Evolutionary conservation across 2,888 invertebrate species (phyloP).

Genomic region (Dryadula phaetusa): DNA sequence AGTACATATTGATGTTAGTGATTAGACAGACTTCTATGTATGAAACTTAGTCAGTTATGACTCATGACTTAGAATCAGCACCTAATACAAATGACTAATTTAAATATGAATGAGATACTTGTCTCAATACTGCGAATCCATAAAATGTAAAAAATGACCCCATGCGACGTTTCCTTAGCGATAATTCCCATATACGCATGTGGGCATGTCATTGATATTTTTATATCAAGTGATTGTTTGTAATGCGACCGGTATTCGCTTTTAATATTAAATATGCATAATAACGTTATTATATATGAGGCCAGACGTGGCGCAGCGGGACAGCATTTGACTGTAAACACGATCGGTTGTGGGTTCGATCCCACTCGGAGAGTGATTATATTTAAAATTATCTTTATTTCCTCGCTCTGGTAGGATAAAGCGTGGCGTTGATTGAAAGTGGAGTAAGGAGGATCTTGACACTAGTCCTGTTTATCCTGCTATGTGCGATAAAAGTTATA

Average conservation of each 20-base stretch:
- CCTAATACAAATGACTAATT: slow-evolving; percentile 38
- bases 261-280: slow-evolving; percentile 11
- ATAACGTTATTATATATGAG: neutral
- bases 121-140: slow-evolving; percentile 40
- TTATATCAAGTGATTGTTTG: slow-evolving; percentile 30
- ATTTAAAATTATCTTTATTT: too few species aligned
- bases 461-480: too few species aligned
- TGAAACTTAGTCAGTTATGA: slow-evolving; percentile 32
- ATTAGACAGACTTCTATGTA: slow-evolving; percentile 27
- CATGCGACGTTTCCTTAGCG: slow-evolving; percentile 41
- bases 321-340: too few species aligned
- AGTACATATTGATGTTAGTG: neutral
- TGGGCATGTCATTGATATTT: slow-evolving; percentile 41
- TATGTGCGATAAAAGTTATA: too few species aligned
- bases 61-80: slow-evolving; percentile 35
- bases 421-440: too few species aligned
- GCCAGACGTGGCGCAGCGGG: too few species aligned
- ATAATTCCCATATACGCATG: slow-evolving; percentile 40
- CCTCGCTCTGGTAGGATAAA: too few species aligned
- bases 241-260: neutral
- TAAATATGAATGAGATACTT: slow-evolving; percentile 40
- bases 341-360: too few species aligned
- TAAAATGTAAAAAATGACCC: slow-evolving; percentile 38
- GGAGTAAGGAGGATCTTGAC: too few species aligned
- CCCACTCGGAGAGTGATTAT: too few species aligned